Evolutionary conservation across 37 sponge, comb jelly and placozoan species (phyloP).

Genomic region (Cliona cf. orientalis): DNA sequence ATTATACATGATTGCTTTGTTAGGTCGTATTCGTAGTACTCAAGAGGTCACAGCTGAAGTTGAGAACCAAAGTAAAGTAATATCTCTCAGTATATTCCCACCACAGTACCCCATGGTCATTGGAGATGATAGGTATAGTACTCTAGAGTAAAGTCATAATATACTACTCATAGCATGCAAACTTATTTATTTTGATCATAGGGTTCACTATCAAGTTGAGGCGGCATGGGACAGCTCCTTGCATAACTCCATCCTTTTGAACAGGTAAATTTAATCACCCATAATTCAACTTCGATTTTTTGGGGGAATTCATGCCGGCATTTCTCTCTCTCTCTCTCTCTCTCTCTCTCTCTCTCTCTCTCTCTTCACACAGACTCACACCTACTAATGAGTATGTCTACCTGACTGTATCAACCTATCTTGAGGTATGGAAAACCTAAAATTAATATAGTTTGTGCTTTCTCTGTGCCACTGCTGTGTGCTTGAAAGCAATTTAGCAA

Average conservation of each 20-base stretch:
- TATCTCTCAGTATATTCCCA: slow-evolving; percentile 58
- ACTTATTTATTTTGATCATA: not conserved
- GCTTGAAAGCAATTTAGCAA: too few species aligned
- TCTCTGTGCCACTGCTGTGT: too few species aligned
- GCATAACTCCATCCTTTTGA: slow-evolving; percentile 88
- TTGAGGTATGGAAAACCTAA: slow-evolving; percentile 62
- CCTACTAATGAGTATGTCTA: slow-evolving; percentile 60
- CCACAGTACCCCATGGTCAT: slow-evolving; percentile 18
- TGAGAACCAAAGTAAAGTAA: not conserved
- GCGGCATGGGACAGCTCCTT: slow-evolving; percentile 97
- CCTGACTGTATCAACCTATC: slow-evolving; percentile 81
- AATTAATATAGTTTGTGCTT: too few species aligned
- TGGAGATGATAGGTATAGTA: slow-evolving; percentile 45
- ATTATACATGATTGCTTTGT: too few species aligned
- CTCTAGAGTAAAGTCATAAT: not conserved
- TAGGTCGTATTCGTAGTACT: too few species aligned
- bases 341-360: not conserved
- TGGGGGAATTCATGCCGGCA: too few species aligned
- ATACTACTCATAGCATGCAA: not conserved
- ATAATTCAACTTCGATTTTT: too few species aligned
- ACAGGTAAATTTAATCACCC: slow-evolving; percentile 42
- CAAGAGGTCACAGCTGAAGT: not conserved
- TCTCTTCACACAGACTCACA: slow-evolving; percentile 51
- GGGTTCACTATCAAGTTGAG: slow-evolving; percentile 70
- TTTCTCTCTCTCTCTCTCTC: not conserved